Percentiles rank a stretch among this genome's conserved stretches.
Conservation (phyloP, 2,888 invertebrate genomes). For the Melikaiella ostensackeni region DNA sequence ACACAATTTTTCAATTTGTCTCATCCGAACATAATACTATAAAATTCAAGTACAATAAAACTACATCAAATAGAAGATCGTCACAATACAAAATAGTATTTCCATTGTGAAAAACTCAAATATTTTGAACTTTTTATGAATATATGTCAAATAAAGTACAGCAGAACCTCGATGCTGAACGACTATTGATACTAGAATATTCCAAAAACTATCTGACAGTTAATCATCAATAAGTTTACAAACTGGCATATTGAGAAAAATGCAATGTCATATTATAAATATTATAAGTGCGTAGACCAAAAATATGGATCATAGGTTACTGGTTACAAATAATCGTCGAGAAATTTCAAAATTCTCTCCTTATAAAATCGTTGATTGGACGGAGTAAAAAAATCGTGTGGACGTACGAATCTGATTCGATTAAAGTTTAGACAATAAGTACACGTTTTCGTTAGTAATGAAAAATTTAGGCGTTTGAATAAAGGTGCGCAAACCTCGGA, state of each 20-base stretch:
- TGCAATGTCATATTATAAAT: background rate
- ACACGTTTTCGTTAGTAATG: constrained; percentile 20
- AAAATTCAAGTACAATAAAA: background rate
- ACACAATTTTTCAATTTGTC: background rate
- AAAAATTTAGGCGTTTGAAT: constrained; percentile 22
- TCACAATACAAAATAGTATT: background rate
- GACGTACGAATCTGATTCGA: constrained; percentile 28
- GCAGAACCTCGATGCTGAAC: background rate
- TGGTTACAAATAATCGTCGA: constrained; percentile 21
- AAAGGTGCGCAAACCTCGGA: constrained; percentile 17
- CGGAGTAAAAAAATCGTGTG: constrained; percentile 38
- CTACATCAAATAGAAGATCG: background rate
- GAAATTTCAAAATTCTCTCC: constrained; percentile 1
- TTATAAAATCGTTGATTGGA: constrained; percentile 37
- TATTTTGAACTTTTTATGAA: background rate
- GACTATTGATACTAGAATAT: background rate
- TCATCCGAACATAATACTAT: background rate
- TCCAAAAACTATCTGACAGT: background rate
- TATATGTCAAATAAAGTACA: background rate
- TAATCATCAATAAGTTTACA: constrained; percentile 2
- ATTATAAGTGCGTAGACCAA: background rate
- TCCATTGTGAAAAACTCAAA: background rate
- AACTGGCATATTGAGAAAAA: background rate
- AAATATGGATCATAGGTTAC: background rate
- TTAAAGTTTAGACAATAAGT: constrained; percentile 15